Conservation (phyloP, 2,797 vertebrate genomes). For the Hydrophis major region DNA sequence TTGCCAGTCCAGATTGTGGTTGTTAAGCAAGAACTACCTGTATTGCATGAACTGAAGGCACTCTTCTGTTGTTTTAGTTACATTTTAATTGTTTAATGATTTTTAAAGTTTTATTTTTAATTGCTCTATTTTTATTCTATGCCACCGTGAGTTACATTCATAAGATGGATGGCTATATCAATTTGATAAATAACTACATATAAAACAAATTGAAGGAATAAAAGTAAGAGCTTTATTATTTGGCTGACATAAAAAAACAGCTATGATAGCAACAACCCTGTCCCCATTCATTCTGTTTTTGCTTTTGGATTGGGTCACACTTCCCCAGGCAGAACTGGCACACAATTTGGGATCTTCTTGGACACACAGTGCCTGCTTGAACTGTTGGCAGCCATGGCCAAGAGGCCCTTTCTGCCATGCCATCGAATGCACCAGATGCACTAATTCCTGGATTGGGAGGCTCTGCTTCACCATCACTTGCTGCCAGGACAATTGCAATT, state of each 20-base stretch:
- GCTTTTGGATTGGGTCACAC: not conserved
- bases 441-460: not conserved
- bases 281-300: not conserved
- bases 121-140: not conserved
- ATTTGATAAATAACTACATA: not conserved
- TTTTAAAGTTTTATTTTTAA: not conserved
- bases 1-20: not conserved
- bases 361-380: not conserved
- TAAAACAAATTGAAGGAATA: not conserved
- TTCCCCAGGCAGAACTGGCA: not conserved
- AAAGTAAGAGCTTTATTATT: not conserved
- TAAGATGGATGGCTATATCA: not conserved
- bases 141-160: not conserved
- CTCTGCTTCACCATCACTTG: not conserved
- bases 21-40: not conserved
- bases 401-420: not conserved
- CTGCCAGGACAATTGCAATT: not conserved
- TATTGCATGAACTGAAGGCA: not conserved
- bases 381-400: not conserved
- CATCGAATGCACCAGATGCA: not conserved
- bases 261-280: not conserved
- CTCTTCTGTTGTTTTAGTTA: not conserved
- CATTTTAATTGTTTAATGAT: not conserved
- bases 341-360: not conserved
- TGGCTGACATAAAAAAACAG: not conserved